These are phyloP conservation scores for Acanthosepion lycidas DNA, from an alignment of 2,888 invertebrate species.

Conservation along the genomic window DNA sequence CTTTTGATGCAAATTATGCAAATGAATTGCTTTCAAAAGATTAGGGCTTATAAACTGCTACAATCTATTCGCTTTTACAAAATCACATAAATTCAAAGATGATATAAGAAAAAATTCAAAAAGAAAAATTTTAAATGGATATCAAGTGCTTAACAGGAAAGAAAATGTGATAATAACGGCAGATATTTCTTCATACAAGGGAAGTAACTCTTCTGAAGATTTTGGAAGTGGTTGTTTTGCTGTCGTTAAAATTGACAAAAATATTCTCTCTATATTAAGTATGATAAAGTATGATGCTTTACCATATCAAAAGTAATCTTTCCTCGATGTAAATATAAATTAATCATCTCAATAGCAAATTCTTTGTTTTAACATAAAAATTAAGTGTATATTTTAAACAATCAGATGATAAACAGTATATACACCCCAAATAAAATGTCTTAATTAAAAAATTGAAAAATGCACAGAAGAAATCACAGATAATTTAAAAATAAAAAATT, in stretches of 20 bases:
- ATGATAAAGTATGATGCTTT: too few species aligned
- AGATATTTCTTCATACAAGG: neutral
- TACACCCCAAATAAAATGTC: too few species aligned
- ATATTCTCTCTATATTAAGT: too few species aligned
- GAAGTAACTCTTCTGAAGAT: neutral
- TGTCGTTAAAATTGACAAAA: too few species aligned
- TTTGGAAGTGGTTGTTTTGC: neutral
- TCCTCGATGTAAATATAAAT: neutral
- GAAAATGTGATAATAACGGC: neutral
- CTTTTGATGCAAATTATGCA: neutral
- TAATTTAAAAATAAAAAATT: too few species aligned
- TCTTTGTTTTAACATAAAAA: neutral
- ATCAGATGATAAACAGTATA: too few species aligned
- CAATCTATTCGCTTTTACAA: neutral
- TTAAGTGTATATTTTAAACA: neutral
- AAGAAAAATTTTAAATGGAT: neutral
- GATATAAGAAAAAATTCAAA: neutral
- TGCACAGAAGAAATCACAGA: too few species aligned
- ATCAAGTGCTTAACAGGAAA: neutral
- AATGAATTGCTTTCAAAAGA: too few species aligned
- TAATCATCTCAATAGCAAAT: neutral
- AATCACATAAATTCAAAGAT: neutral
- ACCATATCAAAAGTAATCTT: too few species aligned
- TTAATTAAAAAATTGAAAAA: too few species aligned
- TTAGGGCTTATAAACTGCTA: neutral